These are phyloP conservation scores for Hemiscyllium ocellatum DNA, from an alignment of 2,113 vertebrate species.

Conservation along the genomic window DNA sequence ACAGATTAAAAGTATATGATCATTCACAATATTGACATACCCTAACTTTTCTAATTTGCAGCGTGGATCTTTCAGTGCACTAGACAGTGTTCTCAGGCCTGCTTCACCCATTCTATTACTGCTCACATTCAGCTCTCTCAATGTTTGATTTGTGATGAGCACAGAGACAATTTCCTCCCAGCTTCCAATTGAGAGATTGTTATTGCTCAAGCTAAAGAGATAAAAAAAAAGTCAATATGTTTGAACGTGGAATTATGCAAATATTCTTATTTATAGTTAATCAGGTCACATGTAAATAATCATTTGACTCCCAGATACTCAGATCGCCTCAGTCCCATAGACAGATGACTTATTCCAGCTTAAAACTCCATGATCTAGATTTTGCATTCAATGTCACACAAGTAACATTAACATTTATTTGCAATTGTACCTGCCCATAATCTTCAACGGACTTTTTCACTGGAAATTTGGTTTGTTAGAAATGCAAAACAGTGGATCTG, in stretches of 20 bases:
- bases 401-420: not conserved
- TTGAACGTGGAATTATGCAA: not conserved
- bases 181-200: constrained; percentile 26
- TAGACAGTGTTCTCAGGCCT: constrained; percentile 51
- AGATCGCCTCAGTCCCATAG: not conserved
- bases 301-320: not conserved
- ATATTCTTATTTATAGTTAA: too few species aligned
- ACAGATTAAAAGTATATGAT: not conserved
- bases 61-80: constrained; percentile 51
- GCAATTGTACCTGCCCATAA: not conserved
- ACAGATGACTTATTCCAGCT: not conserved
- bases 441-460: not conserved
- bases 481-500: not conserved
- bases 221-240: not conserved
- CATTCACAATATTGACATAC: constrained; percentile 8
- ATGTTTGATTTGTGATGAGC: constrained; percentile 49
- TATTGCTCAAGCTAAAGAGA: constrained; percentile 13
- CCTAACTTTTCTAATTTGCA: constrained; percentile 53
- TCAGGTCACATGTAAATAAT: not conserved
- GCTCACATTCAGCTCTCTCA: constrained; percentile 54
- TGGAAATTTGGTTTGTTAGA: not conserved
- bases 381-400: not conserved
- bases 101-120: constrained; percentile 54
- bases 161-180: constrained; percentile 52
- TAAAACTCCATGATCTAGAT: not conserved